phyloP scores from a whole-genome alignment of 2,888 invertebrate species.

The Cacoxenus indagator region DNA sequence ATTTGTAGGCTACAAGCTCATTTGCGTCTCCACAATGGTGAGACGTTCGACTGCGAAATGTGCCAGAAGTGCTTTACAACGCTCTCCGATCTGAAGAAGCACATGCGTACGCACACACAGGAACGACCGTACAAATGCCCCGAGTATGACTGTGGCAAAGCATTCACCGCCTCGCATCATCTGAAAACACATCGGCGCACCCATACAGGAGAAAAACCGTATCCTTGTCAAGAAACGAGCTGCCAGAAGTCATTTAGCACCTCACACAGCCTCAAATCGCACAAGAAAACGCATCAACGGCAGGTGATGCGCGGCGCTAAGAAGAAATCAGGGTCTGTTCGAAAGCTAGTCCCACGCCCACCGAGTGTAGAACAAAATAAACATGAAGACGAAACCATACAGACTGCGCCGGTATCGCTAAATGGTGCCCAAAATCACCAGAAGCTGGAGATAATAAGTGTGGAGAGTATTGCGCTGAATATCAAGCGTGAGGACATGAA shows the following conservation, averaged over 20 bases:
- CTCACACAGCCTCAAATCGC: conserved; percentile 85
- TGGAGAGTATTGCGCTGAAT: no score
- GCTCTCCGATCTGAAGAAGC: conserved; percentile 93
- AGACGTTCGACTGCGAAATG: conserved; percentile 92
- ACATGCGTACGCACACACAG: conserved; percentile 91
- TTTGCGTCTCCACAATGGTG: conserved; percentile 91
- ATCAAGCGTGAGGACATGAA: no score
- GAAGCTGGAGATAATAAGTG: no score
- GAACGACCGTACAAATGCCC: conserved; percentile 90
- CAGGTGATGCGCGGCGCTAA: conserved; percentile 52
- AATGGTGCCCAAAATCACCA: no score
- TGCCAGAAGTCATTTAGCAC: conserved; percentile 87
- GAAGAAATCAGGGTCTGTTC: conserved; percentile 50
- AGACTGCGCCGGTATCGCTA: conserved; percentile 32
- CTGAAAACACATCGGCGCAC: conserved; percentile 89
- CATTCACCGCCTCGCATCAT: conserved; percentile 94
- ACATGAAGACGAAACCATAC: conserved; percentile 26
- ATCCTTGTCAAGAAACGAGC: conserved; percentile 78
- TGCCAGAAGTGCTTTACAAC: conserved; percentile 95
- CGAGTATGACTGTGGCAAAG: conserved; percentile 88
- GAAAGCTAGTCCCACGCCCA: conserved; percentile 32
- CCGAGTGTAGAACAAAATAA: conserved; percentile 21
- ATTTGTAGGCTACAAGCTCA: conserved; percentile 89
- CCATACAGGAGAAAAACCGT: conserved; percentile 82
- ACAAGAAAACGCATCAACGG: conserved; percentile 81